Evolutionary conservation across 2,113 vertebrate species (phyloP), one percentile per base, ranked within the genome.

Genomic region (Prolemur simus): DNA sequence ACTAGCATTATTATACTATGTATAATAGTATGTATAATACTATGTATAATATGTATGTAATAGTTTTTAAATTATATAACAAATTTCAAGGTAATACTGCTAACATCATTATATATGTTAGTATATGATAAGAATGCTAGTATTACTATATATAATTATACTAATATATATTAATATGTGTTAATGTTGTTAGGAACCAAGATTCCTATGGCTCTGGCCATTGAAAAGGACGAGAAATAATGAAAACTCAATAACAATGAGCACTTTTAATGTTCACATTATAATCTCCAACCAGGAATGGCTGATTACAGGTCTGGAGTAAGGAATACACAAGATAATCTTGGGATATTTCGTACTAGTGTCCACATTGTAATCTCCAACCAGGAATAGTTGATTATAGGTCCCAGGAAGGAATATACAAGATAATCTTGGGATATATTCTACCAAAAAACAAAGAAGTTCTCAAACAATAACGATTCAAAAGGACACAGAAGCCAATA

Each of bases 71-170:
- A 37, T 87, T 93, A 91, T 15, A 64, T 74, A n/a, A 90, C 20
- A 84, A 71, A 71, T 76, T 93, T 82, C 37, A 78, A 96, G 84
- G 45, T 78, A 84, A 63, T 84, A 94, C 29, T 60, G 27, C 23
- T 96, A 47, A 63, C 11, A 49, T 32, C n/a, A 60, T 37, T 34
- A 87, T 6, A 68, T 64, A 34, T 58, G 45, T 89, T 32, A 37
- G 29, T 82, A 0, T 76, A 69, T 54, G 54, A 66, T 66, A 84
- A 64, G 68, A 91, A 85, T 37, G 39, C 3, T 74, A 85, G 74
- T 87, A n/a, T 92, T 54, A 74, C 42, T 60, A 47, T 14, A 39
- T 8, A 64, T 58, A 21, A 87, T 87, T 83, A 87, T 5, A 87
- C 7, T 78, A 49, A 52, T 63, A 63, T 34, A 77, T 71, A 86